These are phyloP conservation scores for Drosophila rhopaloa DNA, from an alignment of 1,140 invertebrate species.

Conservation along the genomic window DNA sequence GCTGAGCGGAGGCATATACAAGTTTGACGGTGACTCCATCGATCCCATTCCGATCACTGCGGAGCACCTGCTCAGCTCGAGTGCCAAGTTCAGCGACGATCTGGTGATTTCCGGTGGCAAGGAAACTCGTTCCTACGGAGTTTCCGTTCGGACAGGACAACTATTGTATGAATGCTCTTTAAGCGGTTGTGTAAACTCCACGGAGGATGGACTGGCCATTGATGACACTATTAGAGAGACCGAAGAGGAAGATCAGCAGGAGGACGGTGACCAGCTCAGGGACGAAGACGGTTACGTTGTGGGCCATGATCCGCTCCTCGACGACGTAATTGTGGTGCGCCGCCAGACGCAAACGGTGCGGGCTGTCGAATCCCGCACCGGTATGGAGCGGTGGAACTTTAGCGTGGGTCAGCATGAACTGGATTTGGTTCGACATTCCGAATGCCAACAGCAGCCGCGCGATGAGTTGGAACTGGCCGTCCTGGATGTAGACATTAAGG, in stretches of 20 bases:
- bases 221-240: slow-evolving; percentile 46
- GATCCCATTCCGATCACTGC: slow-evolving; percentile 94
- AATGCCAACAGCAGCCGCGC: slow-evolving; percentile 85
- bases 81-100: slow-evolving; percentile 93
- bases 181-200: slow-evolving; percentile 89
- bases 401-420: slow-evolving; percentile 95
- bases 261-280: slow-evolving; percentile 39
- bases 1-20: slow-evolving; percentile 94
- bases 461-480: slow-evolving; percentile 79
- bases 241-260: slow-evolving; percentile 8
- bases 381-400: slow-evolving; percentile 97
- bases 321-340: slow-evolving; percentile 91
- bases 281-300: slow-evolving; percentile 61
- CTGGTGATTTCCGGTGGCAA: slow-evolving; percentile 92
- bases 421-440: slow-evolving; percentile 86
- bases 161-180: slow-evolving; percentile 92
- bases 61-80: slow-evolving; percentile 93
- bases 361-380: slow-evolving; percentile 92
- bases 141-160: slow-evolving; percentile 91
- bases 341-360: slow-evolving; percentile 93
- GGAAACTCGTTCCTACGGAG: slow-evolving; percentile 89
- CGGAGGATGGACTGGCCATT: slow-evolving; percentile 74
- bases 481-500: slow-evolving; percentile 87
- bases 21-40: slow-evolving; percentile 94
- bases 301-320: slow-evolving; percentile 84